Conservation (phyloP, 2,113 vertebrate genomes). For the Argyrosomus japonicus region DNA sequence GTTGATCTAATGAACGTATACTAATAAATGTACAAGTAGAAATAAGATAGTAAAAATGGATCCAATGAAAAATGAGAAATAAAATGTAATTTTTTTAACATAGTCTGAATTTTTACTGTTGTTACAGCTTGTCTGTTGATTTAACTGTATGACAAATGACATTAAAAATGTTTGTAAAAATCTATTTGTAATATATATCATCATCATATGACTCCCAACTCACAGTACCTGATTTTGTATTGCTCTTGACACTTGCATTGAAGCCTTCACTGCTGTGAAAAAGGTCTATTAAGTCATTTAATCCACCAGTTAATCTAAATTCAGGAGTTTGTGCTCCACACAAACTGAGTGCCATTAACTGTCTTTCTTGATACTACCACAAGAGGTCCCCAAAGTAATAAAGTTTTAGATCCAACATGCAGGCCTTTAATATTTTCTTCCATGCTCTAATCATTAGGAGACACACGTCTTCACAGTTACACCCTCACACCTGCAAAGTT, state of each 20-base stretch:
- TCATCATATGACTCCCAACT: not conserved
- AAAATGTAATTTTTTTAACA: conserved; percentile 20
- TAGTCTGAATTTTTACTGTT: not conserved
- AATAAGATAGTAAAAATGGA: conserved; percentile 21
- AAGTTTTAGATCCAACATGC: not conserved
- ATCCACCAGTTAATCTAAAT: too few species aligned
- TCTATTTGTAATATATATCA: not conserved
- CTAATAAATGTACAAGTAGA: not conserved
- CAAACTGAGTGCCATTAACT: not conserved
- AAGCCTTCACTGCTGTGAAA: too few species aligned
- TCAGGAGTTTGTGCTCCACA: not conserved
- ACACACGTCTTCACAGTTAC: not conserved
- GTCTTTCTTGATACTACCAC: not conserved
- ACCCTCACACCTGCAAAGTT: not conserved
- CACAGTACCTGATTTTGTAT: not conserved
- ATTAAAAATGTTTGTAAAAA: conserved; percentile 19
- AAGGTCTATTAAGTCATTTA: too few species aligned
- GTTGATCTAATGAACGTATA: conserved; percentile 1
- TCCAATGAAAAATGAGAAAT: conserved; percentile 20
- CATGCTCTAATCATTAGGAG: not conserved
- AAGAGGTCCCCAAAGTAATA: not conserved
- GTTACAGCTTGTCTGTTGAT: conserved; percentile 6
- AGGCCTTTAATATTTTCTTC: not conserved
- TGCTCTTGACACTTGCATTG: not conserved
- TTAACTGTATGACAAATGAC: not conserved